Evolutionary conservation across 2,888 invertebrate genomes (phyloP).

Genomic region (Spisula solida): DNA sequence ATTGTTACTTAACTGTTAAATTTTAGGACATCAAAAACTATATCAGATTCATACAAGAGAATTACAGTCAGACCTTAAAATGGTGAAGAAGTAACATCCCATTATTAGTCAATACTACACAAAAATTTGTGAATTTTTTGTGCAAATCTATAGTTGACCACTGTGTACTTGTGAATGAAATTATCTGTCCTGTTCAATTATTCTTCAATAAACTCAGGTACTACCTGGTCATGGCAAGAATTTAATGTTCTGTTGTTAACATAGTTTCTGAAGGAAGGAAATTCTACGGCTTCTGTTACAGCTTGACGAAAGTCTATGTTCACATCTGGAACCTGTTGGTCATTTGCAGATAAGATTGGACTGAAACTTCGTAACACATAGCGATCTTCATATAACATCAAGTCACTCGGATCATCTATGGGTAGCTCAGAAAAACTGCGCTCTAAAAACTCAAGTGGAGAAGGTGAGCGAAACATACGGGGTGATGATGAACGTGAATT

Average conservation of each 20-base stretch:
- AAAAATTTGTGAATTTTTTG: background rate
- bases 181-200: conserved; percentile 21
- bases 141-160: background rate
- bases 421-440: conserved; percentile 36
- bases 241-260: conserved; percentile 29
- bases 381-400: conserved; percentile 56
- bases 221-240: conserved; percentile 66
- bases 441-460: conserved; percentile 57
- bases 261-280: conserved; percentile 44
- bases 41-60: no score
- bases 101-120: background rate
- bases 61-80: background rate
- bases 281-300: conserved; percentile 51
- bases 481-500: conserved; percentile 61
- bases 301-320: conserved; percentile 56
- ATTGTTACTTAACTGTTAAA: no score
- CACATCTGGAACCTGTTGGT: conserved; percentile 65
- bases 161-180: background rate
- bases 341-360: conserved; percentile 39
- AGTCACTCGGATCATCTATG: conserved; percentile 41
- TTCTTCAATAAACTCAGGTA: conserved; percentile 67
- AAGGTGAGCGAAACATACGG: conserved; percentile 61
- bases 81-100: background rate
- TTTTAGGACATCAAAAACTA: no score
- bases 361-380: conserved; percentile 48